Evolutionary conservation across 2,888 invertebrate species (phyloP).

Genomic region (Cetonia aurata): DNA sequence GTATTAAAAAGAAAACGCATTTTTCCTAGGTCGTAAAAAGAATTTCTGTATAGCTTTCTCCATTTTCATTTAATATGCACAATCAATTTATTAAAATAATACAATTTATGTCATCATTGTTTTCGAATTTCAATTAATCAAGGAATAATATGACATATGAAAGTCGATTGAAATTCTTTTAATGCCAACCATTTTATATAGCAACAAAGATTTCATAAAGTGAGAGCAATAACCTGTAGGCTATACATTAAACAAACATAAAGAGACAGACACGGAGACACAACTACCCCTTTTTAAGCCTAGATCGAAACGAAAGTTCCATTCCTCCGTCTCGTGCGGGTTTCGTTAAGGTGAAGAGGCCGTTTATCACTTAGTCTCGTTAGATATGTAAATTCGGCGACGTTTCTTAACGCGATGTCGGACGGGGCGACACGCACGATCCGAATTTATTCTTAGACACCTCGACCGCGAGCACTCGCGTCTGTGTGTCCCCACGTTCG

Average conservation of each 20-base stretch:
- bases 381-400: constrained; percentile 41
- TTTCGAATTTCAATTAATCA: no score
- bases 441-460: constrained; percentile 45
- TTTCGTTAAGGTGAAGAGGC: constrained; percentile 34
- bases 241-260: not conserved
- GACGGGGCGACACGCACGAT: constrained; percentile 39
- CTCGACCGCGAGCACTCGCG: constrained; percentile 12
- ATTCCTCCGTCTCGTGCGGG: constrained; percentile 32
- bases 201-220: no score
- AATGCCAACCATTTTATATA: no score
- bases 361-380: constrained; percentile 39
- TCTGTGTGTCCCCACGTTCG: constrained; percentile 1
- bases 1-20: no score
- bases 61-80: no score
- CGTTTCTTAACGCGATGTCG: constrained; percentile 42
- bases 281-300: constrained; percentile 26
- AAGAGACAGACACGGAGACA: constrained; percentile 17
- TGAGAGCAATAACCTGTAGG: no score
- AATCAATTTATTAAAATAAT: no score
- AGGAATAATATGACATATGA: no score
- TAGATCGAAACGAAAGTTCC: constrained; percentile 39
- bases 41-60: no score
- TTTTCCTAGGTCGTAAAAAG: no score
- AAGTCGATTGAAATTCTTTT: no score
- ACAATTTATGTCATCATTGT: no score